Percentiles rank a stretch among this genome's conserved stretches.
Conservation (phyloP, 2,113 vertebrate species). For the Brienomyrus longianalis region DNA sequence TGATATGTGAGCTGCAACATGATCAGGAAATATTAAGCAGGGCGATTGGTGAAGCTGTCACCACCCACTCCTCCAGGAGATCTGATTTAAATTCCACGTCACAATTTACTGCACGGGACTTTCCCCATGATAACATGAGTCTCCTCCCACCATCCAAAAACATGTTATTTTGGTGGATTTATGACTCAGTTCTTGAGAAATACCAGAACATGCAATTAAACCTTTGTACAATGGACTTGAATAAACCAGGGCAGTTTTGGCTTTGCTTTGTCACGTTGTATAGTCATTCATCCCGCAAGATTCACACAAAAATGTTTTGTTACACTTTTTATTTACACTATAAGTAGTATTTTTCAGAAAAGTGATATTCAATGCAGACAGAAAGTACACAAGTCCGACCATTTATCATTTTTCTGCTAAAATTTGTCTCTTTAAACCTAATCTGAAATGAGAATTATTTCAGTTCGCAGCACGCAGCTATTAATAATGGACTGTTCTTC, state of each 20-base stretch:
- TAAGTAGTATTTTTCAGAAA: neutral
- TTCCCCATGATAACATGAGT: neutral
- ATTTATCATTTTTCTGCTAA: neutral
- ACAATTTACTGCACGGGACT: neutral
- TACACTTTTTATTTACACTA: neutral
- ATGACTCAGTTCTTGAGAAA: neutral
- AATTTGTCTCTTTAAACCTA: neutral
- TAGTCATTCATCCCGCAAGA: neutral
- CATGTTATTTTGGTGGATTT: neutral
- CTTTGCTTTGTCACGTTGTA: neutral
- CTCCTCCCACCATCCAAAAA: neutral
- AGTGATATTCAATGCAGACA: neutral
- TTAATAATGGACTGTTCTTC: neutral
- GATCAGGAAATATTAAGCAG: too few relatives aligned
- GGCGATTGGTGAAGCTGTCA: neutral
- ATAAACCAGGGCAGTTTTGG: neutral
- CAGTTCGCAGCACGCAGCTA: neutral
- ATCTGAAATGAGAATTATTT: neutral
- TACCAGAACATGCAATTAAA: neutral
- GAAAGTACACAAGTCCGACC: neutral
- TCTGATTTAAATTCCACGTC: neutral
- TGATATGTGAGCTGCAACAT: neutral
- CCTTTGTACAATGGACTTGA: neutral
- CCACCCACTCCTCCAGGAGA: neutral
- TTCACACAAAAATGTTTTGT: neutral